phyloP scores from a whole-genome alignment of 2,888 invertebrate species.

The Craniophora ligustri region DNA sequence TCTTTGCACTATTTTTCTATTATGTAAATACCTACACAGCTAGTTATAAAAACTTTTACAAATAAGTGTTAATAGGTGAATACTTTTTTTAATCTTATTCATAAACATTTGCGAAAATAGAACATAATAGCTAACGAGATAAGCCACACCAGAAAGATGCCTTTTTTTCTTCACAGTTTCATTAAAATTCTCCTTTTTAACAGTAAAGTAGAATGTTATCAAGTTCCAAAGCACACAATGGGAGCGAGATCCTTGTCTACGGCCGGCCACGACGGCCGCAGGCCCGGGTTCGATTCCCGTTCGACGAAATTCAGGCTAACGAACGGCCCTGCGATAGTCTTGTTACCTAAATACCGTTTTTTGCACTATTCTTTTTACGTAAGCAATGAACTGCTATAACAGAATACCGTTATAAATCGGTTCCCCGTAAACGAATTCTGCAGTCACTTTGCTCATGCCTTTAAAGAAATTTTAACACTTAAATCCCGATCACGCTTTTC shows the following conservation, averaged over 20 bases:
- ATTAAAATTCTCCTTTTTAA: slow-evolving; percentile 72
- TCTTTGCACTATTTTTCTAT: slow-evolving; percentile 10
- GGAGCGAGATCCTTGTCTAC: slow-evolving; percentile 80
- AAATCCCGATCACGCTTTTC: slow-evolving; percentile 1
- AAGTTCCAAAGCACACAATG: slow-evolving; percentile 79
- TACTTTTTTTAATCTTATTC: slow-evolving; percentile 1
- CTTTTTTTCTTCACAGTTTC: slow-evolving; percentile 55
- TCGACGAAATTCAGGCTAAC: slow-evolving; percentile 81
- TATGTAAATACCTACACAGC: slow-evolving; percentile 6
- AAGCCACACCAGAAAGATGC: slow-evolving; percentile 16
- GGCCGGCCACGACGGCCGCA: slow-evolving; percentile 72
- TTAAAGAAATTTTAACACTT: not conserved
- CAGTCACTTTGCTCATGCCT: slow-evolving; percentile 1
- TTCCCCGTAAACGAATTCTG: slow-evolving; percentile 9
- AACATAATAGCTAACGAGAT: slow-evolving; percentile 43
- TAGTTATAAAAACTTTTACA: not conserved
- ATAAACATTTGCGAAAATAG: slow-evolving; percentile 29
- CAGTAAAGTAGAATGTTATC: slow-evolving; percentile 78
- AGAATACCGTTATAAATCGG: slow-evolving; percentile 44
- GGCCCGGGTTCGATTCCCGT: slow-evolving; percentile 80
- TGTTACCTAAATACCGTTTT: slow-evolving; percentile 72
- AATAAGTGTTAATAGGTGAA: slow-evolving; percentile 8
- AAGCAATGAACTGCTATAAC: slow-evolving; percentile 30
- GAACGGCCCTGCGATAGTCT: slow-evolving; percentile 70
- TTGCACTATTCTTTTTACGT: slow-evolving; percentile 56